Base-by-base conservation (phyloP, 2,797 vertebrate species). In the Protosalanx chinensis region DNA sequence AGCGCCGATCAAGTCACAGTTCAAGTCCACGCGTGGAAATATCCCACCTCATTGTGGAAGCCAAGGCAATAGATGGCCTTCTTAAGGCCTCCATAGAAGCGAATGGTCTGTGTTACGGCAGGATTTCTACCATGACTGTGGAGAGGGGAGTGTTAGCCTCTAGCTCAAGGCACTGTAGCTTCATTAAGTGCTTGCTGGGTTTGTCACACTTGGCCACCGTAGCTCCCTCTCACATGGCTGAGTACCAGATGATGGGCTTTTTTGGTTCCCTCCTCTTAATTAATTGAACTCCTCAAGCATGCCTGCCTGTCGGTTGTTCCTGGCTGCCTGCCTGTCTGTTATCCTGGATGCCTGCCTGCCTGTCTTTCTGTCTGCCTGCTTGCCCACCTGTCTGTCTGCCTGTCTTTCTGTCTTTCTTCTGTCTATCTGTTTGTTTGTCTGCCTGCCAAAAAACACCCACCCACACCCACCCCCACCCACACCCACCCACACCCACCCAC, bases 171-270 rank as follows among this genome's bases (percentile, higher is more conserved):
- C 71, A 2, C 77, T 51, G 75, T 71, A 63, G 84, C 86, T 87
- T 89, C 84, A 84, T 88, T 86, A 87, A 75, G 76, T 72, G 71
- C 76, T 65, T 2, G 77, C 79, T 79, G 67, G 71, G 73, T 72
- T 35, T 74, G 62, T 53, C 76, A 10, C 78, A 76, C 74, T 82
- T 27, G 67, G 70, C 79, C 79, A 72, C 72, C 64, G 71, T 18
- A 3, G 77, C 73, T 83, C 32, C 32, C 59, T 74, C 78, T 76
- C 74, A 73, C 73, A 70, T 20, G 69, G 60, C 32, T 71, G 64
- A 74, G 81, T 57, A 67, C 53, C 69, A 79, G 83, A 82, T 75
- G 72, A 82, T 83, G 79, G 74, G 75, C 41, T 46, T 46, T 75
- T 72, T 82, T 82, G 82, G 77, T 71, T 71, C n/a, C 53, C 32